These are phyloP conservation scores for Contarinia nasturtii DNA, from an alignment of 1,140 invertebrate genomes.

Conservation along the genomic window DNA sequence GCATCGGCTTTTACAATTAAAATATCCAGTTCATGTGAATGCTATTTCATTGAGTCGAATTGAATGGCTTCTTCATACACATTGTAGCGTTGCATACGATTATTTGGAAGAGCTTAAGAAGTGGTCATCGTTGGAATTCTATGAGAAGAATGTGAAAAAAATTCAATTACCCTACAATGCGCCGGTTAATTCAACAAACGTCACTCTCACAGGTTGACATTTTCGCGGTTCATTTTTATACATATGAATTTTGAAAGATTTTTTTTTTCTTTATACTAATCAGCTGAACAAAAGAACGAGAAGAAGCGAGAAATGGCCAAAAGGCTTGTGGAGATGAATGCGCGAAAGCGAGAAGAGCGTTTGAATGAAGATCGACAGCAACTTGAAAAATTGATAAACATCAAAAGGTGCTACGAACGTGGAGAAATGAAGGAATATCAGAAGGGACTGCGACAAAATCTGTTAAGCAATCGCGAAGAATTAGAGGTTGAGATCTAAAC, in stretches of 20 bases:
- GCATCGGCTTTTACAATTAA: conserved; percentile 78
- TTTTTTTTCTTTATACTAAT: conserved; percentile 1
- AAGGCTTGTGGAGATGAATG: conserved; percentile 67
- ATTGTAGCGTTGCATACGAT: conserved; percentile 56
- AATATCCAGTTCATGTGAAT: conserved; percentile 79
- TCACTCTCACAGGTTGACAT: conserved; percentile 27
- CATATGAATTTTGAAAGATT: conserved; percentile 1
- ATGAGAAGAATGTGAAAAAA: conserved; percentile 63
- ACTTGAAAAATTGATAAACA: conserved; percentile 50
- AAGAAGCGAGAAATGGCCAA: conserved; percentile 63
- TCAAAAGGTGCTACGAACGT: conserved; percentile 23
- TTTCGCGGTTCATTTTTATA: no score
- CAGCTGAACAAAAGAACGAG: conserved; percentile 68
- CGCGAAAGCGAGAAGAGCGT: conserved; percentile 65
- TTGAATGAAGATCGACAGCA: conserved; percentile 76
- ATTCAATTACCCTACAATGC: conserved; percentile 66
- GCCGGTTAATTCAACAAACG: conserved; percentile 23
- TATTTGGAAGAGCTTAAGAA: conserved; percentile 59
- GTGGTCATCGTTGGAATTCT: conserved; percentile 67
- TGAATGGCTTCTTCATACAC: conserved; percentile 69
- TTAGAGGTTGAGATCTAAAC: conserved; percentile 12
- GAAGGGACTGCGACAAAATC: conserved; percentile 28
- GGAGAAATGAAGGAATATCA: conserved; percentile 16
- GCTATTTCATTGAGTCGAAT: conserved; percentile 69
- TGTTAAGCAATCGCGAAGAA: conserved; percentile 35